Base-by-base conservation (phyloP, 1,140 invertebrate genomes). In the Drosophila malerkotliana region DNA sequence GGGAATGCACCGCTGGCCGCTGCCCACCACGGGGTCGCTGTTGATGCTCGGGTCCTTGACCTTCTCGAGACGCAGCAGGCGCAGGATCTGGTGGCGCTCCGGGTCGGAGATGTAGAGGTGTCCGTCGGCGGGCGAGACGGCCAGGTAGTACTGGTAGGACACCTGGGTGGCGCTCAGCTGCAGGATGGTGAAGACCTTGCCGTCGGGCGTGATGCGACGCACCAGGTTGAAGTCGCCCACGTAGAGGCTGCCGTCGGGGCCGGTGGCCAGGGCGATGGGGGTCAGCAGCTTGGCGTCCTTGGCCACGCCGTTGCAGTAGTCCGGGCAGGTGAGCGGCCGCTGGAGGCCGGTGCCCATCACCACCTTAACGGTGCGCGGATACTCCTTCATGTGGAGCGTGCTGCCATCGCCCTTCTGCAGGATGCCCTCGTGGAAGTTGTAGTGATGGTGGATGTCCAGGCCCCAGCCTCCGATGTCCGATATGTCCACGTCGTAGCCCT, bases 381-480 rank as follows among this genome's bases (percentile, higher is more conserved):
- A 97, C 90, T 98, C 96, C 90, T 98, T 98, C 90, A 99, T 94
- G 92, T 98, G 98, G 14, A 99, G 93, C 18, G 94, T 97, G 1
- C 97, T 97, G 32, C 98, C 98, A 91, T 99, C 98, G 24, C 98
- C 98, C 92, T 98, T 98, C 91, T 99, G 98, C 41, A 99, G 92
- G 72, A 99, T 98, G 80, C 97, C 98, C 94, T 99, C 97, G 84
- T 98, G 96, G 93, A 98, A 98, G 91, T 99, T 99, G 92, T 99
- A 99, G 92, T 98, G 97, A 92, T 99, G 98, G 92, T 99, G 98
- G 57, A 99, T 98, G 90, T 99, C 97, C 15, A 99, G 92, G 59
- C 98, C 98, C 98, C 98, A 99, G 9, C 97, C 98, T 1, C 98
- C 98, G 47, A 99, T 97, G 90, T 99, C 97, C 0, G 98, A 98